Percentiles rank a stretch among this genome's conserved stretches.
Conservation (phyloP, 2,888 invertebrate species). For the Marronus borbonicus region DNA sequence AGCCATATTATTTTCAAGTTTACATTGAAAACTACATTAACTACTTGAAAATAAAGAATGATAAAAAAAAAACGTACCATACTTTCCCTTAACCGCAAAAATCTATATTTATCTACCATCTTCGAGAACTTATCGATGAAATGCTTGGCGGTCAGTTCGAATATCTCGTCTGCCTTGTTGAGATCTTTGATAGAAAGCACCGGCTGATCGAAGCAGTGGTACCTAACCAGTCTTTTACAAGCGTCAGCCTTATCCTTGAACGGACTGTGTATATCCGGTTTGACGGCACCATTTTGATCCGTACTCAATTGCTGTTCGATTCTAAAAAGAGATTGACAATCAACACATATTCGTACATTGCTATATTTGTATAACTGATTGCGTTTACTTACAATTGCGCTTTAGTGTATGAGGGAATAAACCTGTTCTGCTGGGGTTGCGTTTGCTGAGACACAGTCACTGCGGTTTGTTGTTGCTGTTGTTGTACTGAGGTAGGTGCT, state of each 20-base stretch:
- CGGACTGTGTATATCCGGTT: slow-evolving; percentile 82
- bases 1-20: not conserved
- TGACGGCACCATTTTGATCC: slow-evolving; percentile 82
- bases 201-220: slow-evolving; percentile 83
- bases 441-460: slow-evolving; percentile 56
- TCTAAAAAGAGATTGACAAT: slow-evolving; percentile 67
- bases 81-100: slow-evolving; percentile 82
- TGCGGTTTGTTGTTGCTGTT: slow-evolving; percentile 38
- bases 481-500: slow-evolving; percentile 46
- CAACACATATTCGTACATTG: too few species aligned
- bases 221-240: slow-evolving; percentile 81
- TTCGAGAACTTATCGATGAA: slow-evolving; percentile 80
- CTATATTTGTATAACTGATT: not conserved
- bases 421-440: slow-evolving; percentile 56
- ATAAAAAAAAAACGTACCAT: slow-evolving; percentile 74
- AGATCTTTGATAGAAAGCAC: slow-evolving; percentile 77
- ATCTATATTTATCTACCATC: slow-evolving; percentile 83
- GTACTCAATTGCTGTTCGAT: slow-evolving; percentile 83
- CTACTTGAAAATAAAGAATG: not conserved
- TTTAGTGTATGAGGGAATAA: slow-evolving; percentile 64
- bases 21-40: slow-evolving; percentile 8
- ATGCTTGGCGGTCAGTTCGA: slow-evolving; percentile 79
- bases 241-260: slow-evolving; percentile 83
- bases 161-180: slow-evolving; percentile 80
- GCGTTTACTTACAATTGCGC: slow-evolving; percentile 66